Evolutionary conservation across 2,797 vertebrate species (phyloP).

Genomic region (Lepus townsendii): DNA sequence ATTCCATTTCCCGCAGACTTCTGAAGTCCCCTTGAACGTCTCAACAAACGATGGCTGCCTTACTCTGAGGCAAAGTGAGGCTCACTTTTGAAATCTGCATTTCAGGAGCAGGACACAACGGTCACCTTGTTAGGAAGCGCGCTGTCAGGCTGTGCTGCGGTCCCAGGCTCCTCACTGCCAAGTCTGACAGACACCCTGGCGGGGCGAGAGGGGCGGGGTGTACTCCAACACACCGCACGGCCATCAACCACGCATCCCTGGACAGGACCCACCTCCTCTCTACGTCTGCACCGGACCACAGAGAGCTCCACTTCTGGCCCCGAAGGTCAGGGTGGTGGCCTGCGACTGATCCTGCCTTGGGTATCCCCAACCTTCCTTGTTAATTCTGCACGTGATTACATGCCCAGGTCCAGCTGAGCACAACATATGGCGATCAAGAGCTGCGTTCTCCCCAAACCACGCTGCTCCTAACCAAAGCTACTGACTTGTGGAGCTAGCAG

Average conservation of each 20-base stretch:
- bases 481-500: background rate
- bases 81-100: background rate
- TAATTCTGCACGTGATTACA: background rate
- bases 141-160: background rate
- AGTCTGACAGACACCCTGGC: background rate
- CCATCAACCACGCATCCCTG: no score
- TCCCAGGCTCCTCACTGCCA: background rate
- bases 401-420: background rate
- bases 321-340: background rate
- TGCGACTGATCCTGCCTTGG: background rate
- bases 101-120: background rate
- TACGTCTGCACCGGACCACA: accelerated
- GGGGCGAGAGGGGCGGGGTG: background rate
- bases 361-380: background rate
- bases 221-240: background rate
- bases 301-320: background rate
- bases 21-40: no score
- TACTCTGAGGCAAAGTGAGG: background rate
- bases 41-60: background rate
- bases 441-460: background rate
- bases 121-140: background rate
- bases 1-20: no score
- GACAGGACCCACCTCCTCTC: accelerated
- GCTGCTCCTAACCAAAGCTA: background rate
- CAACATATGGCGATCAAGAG: background rate